Base-by-base conservation (phyloP, 2,888 invertebrate species). In the Tiliacea citrago region DNA sequence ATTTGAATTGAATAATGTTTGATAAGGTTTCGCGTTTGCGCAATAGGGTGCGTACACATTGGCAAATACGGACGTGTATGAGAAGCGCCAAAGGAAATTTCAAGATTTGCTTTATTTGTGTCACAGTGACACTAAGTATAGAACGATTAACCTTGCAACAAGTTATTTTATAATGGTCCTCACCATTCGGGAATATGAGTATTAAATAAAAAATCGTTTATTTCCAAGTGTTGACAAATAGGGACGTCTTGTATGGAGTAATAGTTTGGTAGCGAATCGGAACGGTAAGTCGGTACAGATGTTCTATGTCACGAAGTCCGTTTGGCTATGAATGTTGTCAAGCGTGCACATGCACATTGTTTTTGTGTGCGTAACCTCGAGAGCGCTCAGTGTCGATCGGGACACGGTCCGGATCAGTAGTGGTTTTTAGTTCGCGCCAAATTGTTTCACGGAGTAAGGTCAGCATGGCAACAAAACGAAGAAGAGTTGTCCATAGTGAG, bases 1-100 rank as follows among this genome's bases (percentile, higher is more conserved):
- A 75, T 67, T 62, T 55, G 53, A 84, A 69, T 81, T 62, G 62
- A 73, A 62, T 79, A 61, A 47, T 62, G 45, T 63, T 53, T 81
- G 68, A 74, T 67, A 66, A 81, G 82, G 39, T 55, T 75, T 68
- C 57, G 2, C 39, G 51, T 84, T 53, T n/a, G 45, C 13, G 13
- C 45, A 18, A 10, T 29, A 58, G 47, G 12, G 16, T 29, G 29
- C 18, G 45, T 79, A 58, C 49, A 55, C 18, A 60, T 29, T 29
- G 18, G 24, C 16, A 58, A 39, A 57, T 13, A 49, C 9, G 21
- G 6, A 42, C 1, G 10, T 35, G 45, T 47, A 24, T 35, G 13
- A 13, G 18, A n/a, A 55, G 35, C 9, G 9, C 13, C 45, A 13
- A 8, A 29, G n/a, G 35, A 13, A 24, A 35, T 73, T 39, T 35